A percentile compares a stretch with the other conserved stretches of the same genome.
Evolutionary conservation across 2,797 vertebrate species (phyloP).

Genomic region (Urosaurus nigricauda): DNA sequence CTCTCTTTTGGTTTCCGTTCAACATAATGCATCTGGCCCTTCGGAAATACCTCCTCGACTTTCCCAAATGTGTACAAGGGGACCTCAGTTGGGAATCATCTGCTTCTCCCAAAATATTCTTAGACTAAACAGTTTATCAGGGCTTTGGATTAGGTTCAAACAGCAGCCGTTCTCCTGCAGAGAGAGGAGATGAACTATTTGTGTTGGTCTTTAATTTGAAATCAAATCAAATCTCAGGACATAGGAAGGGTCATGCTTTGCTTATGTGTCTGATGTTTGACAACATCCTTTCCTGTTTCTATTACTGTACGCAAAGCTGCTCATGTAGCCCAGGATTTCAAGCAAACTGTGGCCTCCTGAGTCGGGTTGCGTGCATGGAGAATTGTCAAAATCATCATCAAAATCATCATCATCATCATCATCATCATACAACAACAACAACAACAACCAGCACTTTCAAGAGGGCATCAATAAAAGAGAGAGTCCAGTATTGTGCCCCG

Average conservation of each 20-base stretch:
- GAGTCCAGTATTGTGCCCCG: not conserved
- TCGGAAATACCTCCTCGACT: not conserved
- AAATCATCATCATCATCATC: too few species aligned
- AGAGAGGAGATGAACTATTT: conserved; percentile 58
- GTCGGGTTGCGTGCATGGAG: not conserved
- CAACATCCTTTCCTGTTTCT: conserved; percentile 1
- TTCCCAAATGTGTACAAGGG: not conserved
- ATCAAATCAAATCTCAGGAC: conserved; percentile 40
- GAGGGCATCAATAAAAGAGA: not conserved
- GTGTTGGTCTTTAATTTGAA: conserved; percentile 22
- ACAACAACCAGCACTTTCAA: accelerated
- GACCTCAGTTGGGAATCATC: conserved; percentile 38
- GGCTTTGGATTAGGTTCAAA: conserved; percentile 65
- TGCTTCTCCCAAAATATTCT: conserved; percentile 59
- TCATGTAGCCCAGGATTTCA: not conserved
- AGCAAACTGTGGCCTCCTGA: not conserved
- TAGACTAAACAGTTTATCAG: conserved; percentile 76
- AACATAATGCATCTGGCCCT: not conserved
- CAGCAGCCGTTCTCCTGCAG: conserved; percentile 68
- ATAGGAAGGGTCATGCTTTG: conserved; percentile 47
- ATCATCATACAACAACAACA: not conserved
- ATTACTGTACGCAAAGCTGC: not conserved
- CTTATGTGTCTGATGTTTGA: conserved; percentile 40
- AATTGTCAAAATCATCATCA: accelerated
- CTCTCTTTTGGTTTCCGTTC: not conserved